Percentiles rank a stretch among this genome's conserved stretches.
Evolutionary conservation across 2,113 vertebrate genomes (phyloP).

Genomic region (Trogon melanurus): DNA sequence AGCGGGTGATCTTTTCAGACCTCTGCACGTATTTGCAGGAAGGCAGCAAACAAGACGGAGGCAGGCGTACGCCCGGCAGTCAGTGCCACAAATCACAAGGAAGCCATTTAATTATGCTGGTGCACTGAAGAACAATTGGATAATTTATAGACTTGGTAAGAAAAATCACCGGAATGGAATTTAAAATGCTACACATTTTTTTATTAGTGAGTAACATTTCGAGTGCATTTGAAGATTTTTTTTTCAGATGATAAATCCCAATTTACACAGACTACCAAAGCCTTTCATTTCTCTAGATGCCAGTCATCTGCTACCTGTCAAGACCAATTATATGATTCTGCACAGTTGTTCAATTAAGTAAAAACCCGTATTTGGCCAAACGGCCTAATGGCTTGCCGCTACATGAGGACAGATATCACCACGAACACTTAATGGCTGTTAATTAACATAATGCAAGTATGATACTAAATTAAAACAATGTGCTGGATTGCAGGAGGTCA

Average conservation of each 20-base stretch:
- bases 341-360: not conserved
- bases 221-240: not conserved
- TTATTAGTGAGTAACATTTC: not conserved
- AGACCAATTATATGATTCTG: not conserved
- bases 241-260: not conserved
- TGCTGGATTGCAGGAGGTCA: not conserved
- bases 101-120: not conserved
- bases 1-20: not conserved
- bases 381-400: not conserved
- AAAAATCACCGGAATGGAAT: not conserved
- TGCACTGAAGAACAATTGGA: not conserved
- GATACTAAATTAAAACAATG: not conserved
- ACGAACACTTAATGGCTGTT: not conserved
- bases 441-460: not conserved
- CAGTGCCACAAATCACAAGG: not conserved
- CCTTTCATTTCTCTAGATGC: not conserved
- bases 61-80: not conserved
- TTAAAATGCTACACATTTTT: not conserved
- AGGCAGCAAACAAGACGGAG: not conserved
- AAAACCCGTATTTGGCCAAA: not conserved
- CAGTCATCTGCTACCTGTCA: not conserved
- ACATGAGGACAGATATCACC: not conserved
- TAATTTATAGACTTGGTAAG: not conserved
- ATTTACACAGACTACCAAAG: not conserved
- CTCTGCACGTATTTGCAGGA: not conserved